Evolutionary conservation across 2,888 invertebrate genomes (phyloP), one percentile per base, ranked within the genome.

Genomic region (Perizoma flavofasciatum): DNA sequence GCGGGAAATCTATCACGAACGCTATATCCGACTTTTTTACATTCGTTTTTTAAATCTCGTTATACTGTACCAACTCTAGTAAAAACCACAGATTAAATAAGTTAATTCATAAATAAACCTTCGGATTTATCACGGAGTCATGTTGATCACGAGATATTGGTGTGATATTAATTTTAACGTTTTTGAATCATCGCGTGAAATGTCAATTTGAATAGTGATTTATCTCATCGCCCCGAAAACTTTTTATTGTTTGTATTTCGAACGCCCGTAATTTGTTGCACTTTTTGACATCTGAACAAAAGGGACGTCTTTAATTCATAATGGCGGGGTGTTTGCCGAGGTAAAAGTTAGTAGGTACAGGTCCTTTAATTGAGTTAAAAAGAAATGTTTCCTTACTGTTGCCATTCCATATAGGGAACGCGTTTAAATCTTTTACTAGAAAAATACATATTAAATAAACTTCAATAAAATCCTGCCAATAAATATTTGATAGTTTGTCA

Each of bases 151-250:
- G 75, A 79, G 86, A 88, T 88, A 83, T 83, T 83, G 82, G 77
- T 73, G 80, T 77, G 81, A 86, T 88, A 88, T 89, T 89, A 88
- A 86, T 83, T 83, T 81, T 79, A 81, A 71, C 62, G 73, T 78
- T 82, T 86, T 81, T 78, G 81, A 80, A 63, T 79, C 75, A 77
- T 83, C 83, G 86, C 82, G 88, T 89, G 87, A 89, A 88, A 80
- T 86, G 87, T 85, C 87, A 89, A 88, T 89, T 88, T 86, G 82
- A 82, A 83, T 80, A 73, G 80, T 85, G 86, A 88, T 88, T 89
- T 85, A 85, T 86, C 77, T 79, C 70, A 75, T 75, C 73, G 73
- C 69, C 66, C 65, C 52, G 59, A 55, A 51, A 40, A 5, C 79
- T 77, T 74, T 68, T 64, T 56, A 32, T 48, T 49, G 34, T 63